Evolutionary conservation across 2,797 vertebrate species (phyloP).

Genomic region (Oreortyx pictus): DNA sequence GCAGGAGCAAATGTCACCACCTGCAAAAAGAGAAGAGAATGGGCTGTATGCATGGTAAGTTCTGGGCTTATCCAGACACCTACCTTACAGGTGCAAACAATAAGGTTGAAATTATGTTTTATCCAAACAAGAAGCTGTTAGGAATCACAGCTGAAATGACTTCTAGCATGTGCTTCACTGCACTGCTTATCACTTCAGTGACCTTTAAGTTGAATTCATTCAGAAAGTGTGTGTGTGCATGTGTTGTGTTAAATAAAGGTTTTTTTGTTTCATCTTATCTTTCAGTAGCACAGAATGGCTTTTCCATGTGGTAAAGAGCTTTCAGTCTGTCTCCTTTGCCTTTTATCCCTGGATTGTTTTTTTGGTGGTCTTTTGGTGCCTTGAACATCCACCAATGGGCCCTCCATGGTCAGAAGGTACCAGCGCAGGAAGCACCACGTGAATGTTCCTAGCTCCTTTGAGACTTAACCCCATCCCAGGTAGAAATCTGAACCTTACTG

Average conservation of each 20-base stretch:
- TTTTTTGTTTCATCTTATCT: not conserved
- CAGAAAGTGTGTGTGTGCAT: not conserved
- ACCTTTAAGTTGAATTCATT: not conserved
- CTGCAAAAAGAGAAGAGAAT: fast-evolving
- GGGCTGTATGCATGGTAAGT: not conserved
- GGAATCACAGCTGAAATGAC: not conserved
- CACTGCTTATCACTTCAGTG: not conserved
- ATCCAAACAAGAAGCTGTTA: not conserved
- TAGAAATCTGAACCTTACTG: not conserved
- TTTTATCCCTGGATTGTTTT: not conserved
- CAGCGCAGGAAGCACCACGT: not conserved
- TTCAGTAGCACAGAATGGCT: not conserved
- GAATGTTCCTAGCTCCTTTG: not conserved
- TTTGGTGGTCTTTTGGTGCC: not conserved
- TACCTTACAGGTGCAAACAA: not conserved
- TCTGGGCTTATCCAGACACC: not conserved
- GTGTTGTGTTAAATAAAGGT: not conserved
- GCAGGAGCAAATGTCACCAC: not conserved
- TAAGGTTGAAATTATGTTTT: not conserved
- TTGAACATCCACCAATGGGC: not conserved
- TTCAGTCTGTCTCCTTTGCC: not conserved
- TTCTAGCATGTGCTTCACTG: not conserved
- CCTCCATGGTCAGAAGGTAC: not conserved
- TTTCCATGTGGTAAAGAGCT: not conserved
- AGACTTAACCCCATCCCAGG: not conserved